phyloP scores from a whole-genome alignment of 2,113 vertebrate genomes.

The Misgurnus anguillicaudatus region DNA sequence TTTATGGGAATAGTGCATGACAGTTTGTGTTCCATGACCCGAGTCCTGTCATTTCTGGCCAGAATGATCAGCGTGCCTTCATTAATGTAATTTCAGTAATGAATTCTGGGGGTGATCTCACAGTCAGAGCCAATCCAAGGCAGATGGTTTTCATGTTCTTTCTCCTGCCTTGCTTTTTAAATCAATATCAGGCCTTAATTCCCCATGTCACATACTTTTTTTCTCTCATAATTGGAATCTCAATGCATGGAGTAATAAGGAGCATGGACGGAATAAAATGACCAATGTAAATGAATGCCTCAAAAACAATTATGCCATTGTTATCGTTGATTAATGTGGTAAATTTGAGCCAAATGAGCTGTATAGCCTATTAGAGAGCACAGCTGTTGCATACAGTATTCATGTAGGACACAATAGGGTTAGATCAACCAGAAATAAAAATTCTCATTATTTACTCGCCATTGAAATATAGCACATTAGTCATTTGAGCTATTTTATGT shows the following conservation, averaged over 20 bases:
- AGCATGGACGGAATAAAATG: slow-evolving; percentile 34
- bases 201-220: slow-evolving; percentile 44
- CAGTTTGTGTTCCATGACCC: slow-evolving; percentile 21
- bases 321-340: slow-evolving; percentile 8
- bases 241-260: slow-evolving; percentile 35
- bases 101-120: slow-evolving; percentile 57
- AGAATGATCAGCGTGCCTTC: slow-evolving; percentile 52
- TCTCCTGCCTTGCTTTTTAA: slow-evolving; percentile 52
- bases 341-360: slow-evolving; percentile 1
- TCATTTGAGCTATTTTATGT: no score
- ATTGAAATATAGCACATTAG: no score
- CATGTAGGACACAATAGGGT: not conserved
- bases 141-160: slow-evolving; percentile 55
- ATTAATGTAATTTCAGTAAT: slow-evolving; percentile 62
- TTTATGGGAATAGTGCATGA: slow-evolving; percentile 29
- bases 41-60: slow-evolving; percentile 46
- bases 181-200: slow-evolving; percentile 60
- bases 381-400: not conserved
- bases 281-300: slow-evolving; percentile 32
- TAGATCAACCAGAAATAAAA: no score
- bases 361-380: not conserved
- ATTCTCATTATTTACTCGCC: no score
- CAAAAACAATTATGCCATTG: slow-evolving; percentile 28
- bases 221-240: slow-evolving; percentile 40
- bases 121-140: slow-evolving; percentile 47